Base-by-base conservation (phyloP, 1,140 invertebrate genomes). In the Charaxes varanes region DNA sequence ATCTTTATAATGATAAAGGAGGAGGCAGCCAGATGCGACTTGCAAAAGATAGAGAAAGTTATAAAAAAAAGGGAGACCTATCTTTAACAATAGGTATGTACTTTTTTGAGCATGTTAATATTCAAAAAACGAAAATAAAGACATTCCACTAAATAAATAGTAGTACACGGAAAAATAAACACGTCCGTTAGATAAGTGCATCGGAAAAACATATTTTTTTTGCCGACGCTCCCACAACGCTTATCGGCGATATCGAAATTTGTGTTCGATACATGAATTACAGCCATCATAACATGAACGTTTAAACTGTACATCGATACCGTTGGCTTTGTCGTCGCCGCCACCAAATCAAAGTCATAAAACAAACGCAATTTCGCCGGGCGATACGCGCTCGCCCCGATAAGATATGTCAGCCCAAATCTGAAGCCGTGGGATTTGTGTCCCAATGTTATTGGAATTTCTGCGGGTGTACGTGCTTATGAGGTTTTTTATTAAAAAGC, bases 201-300 rank as follows among this genome's bases (percentile, higher is more conserved):
- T 28, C 14, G 11, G n/a, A 14, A 16, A 41, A 6, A 22, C 13
- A 28, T 31, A 31, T 21, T 41, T 44, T 41, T 54, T 60, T 31
- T 61, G 44, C 61, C 49, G 44, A 61, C 71, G 33, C 19, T 74
- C 70, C 66, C 41, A n/a, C n/a, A n/a, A n/a, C n/a, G n/a, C 35
- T 67, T 69, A 72, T 72, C 72, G 41, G 31, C 43, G 60, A 58
- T 62, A 76, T 64, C 68, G 46, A 78, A 79, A 73, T 71, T 70
- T 54, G 62, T 78, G 72, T 76, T 66, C 63, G 66, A 77, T 69
- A 82, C 56, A 81, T 79, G 72, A 79, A 82, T 77, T 82, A 82
- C 77, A 79, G 60, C 53, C 57, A 74, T 73, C 72, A 78, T 77
- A 77, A 79, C 70, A 68, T 38, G 58, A 60, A 47, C 61, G 65